Conservation (phyloP, 2,113 vertebrate species). For the Ranitomeya variabilis region DNA sequence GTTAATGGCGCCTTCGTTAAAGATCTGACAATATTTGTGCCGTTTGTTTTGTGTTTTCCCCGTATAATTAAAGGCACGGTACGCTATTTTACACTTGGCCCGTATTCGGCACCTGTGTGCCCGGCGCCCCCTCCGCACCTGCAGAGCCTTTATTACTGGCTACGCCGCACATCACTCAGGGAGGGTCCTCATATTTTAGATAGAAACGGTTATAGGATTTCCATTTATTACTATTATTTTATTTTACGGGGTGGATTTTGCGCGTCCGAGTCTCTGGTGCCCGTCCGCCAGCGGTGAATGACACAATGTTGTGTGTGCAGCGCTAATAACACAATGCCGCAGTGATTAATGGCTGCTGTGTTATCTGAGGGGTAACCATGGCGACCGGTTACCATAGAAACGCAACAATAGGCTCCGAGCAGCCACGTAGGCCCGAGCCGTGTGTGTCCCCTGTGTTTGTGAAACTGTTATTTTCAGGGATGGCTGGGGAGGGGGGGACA, state of each 20-base stretch:
- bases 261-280: background rate
- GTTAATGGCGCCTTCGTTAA: background rate
- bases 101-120: conserved; percentile 25
- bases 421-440: conserved; percentile 47
- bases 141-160: background rate
- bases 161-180: background rate
- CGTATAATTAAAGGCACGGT: background rate
- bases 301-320: conserved; percentile 49
- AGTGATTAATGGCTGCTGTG: conserved; percentile 57
- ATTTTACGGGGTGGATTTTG: background rate
- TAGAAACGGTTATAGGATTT: background rate
- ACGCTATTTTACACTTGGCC: background rate
- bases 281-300: conserved; percentile 39
- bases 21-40: conserved; percentile 14
- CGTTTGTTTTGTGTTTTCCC: background rate
- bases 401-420: conserved; percentile 53
- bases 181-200: background rate
- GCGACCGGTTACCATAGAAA: conserved; percentile 47
- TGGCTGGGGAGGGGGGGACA: conserved; percentile 34
- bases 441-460: conserved; percentile 50
- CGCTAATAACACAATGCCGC: conserved; percentile 56
- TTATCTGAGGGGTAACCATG: conserved; percentile 51
- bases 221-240: background rate
- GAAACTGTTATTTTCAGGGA: conserved; percentile 39
- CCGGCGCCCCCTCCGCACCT: background rate